A percentile compares a stretch with the other conserved stretches of the same genome.
phyloP scores from a whole-genome alignment of 2,797 vertebrate species.

The Argyrosomus regius region DNA sequence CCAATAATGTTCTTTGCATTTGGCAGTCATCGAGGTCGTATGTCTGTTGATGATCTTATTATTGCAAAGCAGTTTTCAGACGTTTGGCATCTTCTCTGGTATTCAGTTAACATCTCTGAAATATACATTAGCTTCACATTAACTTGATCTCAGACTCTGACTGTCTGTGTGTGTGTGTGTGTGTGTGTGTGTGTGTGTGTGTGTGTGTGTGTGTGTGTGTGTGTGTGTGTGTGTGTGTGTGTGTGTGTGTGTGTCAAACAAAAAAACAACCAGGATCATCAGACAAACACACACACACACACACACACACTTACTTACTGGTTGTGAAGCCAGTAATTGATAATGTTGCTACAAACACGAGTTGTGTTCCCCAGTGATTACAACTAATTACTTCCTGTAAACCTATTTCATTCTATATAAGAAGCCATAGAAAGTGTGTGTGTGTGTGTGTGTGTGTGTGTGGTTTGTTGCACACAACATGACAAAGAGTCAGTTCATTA shows the following conservation, averaged over 20 bases:
- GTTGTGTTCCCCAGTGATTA: not conserved
- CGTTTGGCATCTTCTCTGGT: not conserved
- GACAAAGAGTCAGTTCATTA: not conserved
- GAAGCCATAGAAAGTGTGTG: no score
- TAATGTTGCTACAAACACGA: not conserved
- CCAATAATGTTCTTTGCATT: not conserved
- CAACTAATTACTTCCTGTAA: not conserved
- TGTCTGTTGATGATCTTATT: constrained; percentile 1
- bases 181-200: no score
- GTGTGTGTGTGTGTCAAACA: no score
- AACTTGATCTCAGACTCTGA: no score
- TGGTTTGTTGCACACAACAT: not conserved
- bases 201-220: no score
- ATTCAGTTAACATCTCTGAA: not conserved
- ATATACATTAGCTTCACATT: not conserved
- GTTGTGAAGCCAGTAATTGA: no score
- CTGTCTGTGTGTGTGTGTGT: no score
- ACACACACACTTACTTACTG: not conserved
- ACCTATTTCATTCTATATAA: not conserved
- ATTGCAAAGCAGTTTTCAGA: constrained; percentile 3
- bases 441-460: no score
- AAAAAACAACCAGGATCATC: no score
- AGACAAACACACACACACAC: not conserved
- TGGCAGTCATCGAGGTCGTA: not conserved
- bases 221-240: no score